Conservation (phyloP, 1,140 invertebrate species). For the Bombus picipes region DNA sequence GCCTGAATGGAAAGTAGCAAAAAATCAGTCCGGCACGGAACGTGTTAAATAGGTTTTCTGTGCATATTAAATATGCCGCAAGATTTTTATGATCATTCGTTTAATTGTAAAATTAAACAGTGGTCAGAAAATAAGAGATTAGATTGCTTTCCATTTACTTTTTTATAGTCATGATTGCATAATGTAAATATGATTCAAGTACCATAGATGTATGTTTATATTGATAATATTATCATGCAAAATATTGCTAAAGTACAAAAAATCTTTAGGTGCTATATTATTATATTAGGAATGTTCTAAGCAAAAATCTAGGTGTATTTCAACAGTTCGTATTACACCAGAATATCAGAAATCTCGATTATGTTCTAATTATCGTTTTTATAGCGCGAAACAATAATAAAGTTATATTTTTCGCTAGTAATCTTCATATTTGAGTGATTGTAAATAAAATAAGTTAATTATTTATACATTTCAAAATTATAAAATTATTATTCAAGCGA, state of each 20-base stretch:
- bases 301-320: constrained; percentile 71
- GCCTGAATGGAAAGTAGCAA: too few relatives aligned
- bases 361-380: constrained; percentile 47
- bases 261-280: constrained; percentile 82
- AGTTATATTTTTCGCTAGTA: constrained; percentile 22
- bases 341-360: constrained; percentile 60
- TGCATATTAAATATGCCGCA: constrained; percentile 70
- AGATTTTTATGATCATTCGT: constrained; percentile 61
- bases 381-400: constrained; percentile 11
- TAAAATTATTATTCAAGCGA: constrained; percentile 26
- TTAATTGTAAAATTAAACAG: constrained; percentile 44
- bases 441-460: constrained; percentile 6
- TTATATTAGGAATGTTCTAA: constrained; percentile 79
- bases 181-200: constrained; percentile 80
- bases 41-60: constrained; percentile 54
- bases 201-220: constrained; percentile 71
- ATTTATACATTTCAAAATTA: constrained; percentile 22
- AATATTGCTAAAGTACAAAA: constrained; percentile 83
- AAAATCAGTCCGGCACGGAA: too few relatives aligned
- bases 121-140: constrained; percentile 59
- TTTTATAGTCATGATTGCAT: constrained; percentile 75
- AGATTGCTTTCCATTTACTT: constrained; percentile 74
- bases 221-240: constrained; percentile 77
- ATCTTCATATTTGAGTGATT: constrained; percentile 17
- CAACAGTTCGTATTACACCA: constrained; percentile 68